Percentiles rank a stretch among this genome's conserved stretches.
Evolutionary conservation across 92 coral and sea anemone species (phyloP).

Genomic region (Epizoanthus rinbou): DNA sequence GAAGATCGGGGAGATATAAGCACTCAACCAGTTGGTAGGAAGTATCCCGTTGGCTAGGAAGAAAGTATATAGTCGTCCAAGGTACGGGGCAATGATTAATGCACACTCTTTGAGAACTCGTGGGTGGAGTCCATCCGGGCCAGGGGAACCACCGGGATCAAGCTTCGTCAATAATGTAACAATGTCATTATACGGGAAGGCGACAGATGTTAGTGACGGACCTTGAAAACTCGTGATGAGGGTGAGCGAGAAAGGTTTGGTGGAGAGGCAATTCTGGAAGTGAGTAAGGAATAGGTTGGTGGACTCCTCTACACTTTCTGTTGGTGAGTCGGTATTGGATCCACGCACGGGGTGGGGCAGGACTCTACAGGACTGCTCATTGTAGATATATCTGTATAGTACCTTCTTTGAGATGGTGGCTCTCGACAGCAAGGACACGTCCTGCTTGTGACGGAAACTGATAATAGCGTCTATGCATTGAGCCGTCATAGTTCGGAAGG

Average conservation of each 20-base stretch:
- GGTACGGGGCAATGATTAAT: background rate
- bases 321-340: background rate
- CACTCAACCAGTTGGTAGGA: background rate
- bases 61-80: background rate
- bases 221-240: background rate
- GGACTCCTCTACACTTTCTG: background rate
- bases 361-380: background rate
- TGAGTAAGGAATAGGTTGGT: constrained; percentile 14
- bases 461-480: constrained; percentile 15
- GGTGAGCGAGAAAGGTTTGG: background rate
- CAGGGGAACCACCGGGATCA: constrained; percentile 13
- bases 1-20: constrained; percentile 8
- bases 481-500: background rate
- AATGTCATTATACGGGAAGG: background rate
- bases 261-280: constrained; percentile 9
- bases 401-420: constrained; percentile 7
- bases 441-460: background rate
- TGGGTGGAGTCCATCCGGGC: constrained; percentile 7
- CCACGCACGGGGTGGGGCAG: constrained; percentile 1
- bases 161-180: background rate
- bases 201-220: background rate
- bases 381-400: constrained; percentile 6
- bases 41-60: constrained; percentile 1
- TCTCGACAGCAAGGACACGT: constrained; percentile 1
- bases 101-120: constrained; percentile 17